Evolutionary conservation across 2,113 vertebrate species (phyloP).

Genomic region (Corythornis vintsioides): DNA sequence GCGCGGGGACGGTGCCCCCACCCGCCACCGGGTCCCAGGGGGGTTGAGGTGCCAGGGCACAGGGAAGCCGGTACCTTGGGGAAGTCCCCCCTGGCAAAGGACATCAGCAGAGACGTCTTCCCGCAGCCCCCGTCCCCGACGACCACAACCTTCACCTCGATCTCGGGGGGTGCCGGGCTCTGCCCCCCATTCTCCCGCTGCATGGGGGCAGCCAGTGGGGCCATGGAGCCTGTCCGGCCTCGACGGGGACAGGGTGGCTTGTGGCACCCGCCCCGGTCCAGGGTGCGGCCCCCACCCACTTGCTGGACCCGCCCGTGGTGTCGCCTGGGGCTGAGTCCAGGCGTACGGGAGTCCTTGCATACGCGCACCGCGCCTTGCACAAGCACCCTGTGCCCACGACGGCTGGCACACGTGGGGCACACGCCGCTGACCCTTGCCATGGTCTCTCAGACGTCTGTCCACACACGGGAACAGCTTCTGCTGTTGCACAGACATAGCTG

Average conservation of each 20-base stretch:
- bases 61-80: slow-evolving; percentile 50
- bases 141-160: slow-evolving; percentile 68
- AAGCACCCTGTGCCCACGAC: no score
- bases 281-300: background rate
- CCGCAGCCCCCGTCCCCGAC: slow-evolving; percentile 80
- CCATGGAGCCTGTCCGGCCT: background rate
- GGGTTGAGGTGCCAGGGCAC: background rate
- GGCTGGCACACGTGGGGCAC: background rate
- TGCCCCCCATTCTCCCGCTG: background rate
- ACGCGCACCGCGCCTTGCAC: background rate
- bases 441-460: accelerated
- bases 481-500: background rate
- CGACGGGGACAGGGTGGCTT: background rate
- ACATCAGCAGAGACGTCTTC: slow-evolving; percentile 76
- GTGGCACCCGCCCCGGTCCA: background rate
- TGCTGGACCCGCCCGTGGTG: background rate
- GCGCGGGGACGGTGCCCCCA: background rate
- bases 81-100: slow-evolving; percentile 68
- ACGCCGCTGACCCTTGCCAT: background rate
- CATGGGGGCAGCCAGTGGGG: background rate
- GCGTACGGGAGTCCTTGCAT: background rate
- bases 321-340: background rate
- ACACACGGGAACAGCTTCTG: accelerated
- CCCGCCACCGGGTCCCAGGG: background rate
- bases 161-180: background rate